Base-by-base conservation (phyloP, 1,140 invertebrate species). In the Ericerus pela region DNA sequence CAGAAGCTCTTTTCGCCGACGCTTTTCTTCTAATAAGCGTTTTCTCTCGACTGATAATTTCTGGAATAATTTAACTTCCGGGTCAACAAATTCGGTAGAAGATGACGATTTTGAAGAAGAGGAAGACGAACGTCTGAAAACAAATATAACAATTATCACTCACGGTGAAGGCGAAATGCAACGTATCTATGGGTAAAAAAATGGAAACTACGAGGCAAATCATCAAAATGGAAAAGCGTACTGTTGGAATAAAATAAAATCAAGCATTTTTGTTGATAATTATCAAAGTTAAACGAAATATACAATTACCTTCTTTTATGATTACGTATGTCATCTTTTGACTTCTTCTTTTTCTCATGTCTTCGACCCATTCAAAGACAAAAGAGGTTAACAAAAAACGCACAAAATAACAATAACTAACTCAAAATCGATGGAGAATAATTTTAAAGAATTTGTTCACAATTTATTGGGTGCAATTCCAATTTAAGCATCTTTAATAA, bases 1-100 rank as follows among this genome's bases (percentile, higher is more conserved):
- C 62, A 85, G 66, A 30, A 83, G 56, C 61, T 93, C 88, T 64
- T 96, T 96, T 61, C 82, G 73, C 6, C 76, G 77, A 58, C 77
- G 79, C 29, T 74, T 77, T 51, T 87, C 80, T 54, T 83, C 76
- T 14, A 77, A 67, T 54, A 79, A 71, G 53, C 77, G 73, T 11
- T 79, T 58, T 16, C 85, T 69, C 63, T 88, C 80, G 14, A 81
- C 76, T 63, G 89, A 78, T 10, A 92, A 64, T 58, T 80, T 77
- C 61, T 83, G 73, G 38, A 88, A 64, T 12, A 89, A 62, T 64
- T 83, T 79, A 8, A 82, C 68, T 4, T 81, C 82, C 47, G 77
- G 68, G 41, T 76, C 71, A 11, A 75, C 77, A 36, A 65, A 64
- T 10, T 54, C 43, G 22, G 63, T 65, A 16, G 58, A 54, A 0